Base-by-base conservation (phyloP, 2,797 vertebrate species). In the Lithobates pipiens region DNA sequence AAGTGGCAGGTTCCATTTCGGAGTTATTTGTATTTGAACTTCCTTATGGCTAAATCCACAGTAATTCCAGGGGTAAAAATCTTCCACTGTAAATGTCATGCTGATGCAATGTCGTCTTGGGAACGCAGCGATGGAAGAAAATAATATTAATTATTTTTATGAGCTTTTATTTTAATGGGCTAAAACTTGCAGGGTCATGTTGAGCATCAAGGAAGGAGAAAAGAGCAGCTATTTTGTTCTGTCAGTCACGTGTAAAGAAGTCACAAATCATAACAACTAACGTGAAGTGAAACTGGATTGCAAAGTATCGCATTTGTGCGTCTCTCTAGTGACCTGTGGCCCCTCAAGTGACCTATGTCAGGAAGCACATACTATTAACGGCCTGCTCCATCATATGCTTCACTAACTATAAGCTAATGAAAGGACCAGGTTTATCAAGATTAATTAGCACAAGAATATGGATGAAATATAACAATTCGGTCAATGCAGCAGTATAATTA, bases 1-100 rank as follows among this genome's bases (percentile, higher is more conserved):
- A 97, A 97, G 96, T 98, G 97, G 96, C 97, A 98, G 97, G 95
- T 96, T 93, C 94, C 93, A 95, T 94, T 93, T 94, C 89, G 93
- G 93, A 94, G 93, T 92, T 91, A 93, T 95, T 96, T 96, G 93
- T 93, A 92, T 91, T 92, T 91, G 93, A 93, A 93, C 93, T 91
- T 92, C 92, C 92, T 90, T 85, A 91, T 88, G 89, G 89, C 89
- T 89, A 91, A 90, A 89, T 90, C 89, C 90, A 85, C 90, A 83
- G 42, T 85, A 91, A 89, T 84, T 86, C 81, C 61, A 89, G 82
- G 68, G 84, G 78, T 90, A 87, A 67, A 29, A 69, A 78, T 89
- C 80, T 83, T 65, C 25, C 65, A 81, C 85, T 85, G 79, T 78
- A 78, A 86, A 77, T 73, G 75, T 79, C 32, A 32, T 86, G 36